Percentiles rank a stretch among this genome's conserved stretches.
Conservation (phyloP, 2,888 invertebrate genomes). For the Pseudolycoriella hygida region DNA sequence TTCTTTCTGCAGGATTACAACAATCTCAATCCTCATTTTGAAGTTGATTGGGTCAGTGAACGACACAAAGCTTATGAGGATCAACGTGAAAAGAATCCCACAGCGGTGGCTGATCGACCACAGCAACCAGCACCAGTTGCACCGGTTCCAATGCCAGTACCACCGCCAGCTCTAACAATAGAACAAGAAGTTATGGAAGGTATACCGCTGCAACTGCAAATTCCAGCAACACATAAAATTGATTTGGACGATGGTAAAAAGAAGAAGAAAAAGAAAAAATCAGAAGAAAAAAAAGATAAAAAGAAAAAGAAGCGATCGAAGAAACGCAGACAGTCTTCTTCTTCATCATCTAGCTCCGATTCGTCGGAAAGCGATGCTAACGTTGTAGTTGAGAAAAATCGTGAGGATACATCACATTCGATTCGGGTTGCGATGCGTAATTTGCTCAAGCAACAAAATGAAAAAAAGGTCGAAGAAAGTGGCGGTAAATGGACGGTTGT, state of each 20-base stretch:
- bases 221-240: constrained; percentile 18
- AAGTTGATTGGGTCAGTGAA: constrained; percentile 71
- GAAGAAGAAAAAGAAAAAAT: constrained; percentile 41
- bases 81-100: constrained; percentile 2
- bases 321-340: constrained; percentile 21
- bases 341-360: constrained; percentile 14
- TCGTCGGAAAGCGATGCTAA: constrained; percentile 12
- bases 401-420: constrained; percentile 35
- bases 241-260: constrained; percentile 33
- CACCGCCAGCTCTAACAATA: neutral
- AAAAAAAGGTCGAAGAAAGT: constrained; percentile 23
- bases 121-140: constrained; percentile 16
- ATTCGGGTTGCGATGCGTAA: constrained; percentile 49
- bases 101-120: constrained; percentile 13
- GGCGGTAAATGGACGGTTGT: constrained; percentile 28
- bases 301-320: constrained; percentile 33
- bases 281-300: constrained; percentile 28
- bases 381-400: constrained; percentile 15
- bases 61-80: constrained; percentile 49
- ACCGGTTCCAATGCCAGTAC: neutral
- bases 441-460: constrained; percentile 28
- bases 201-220: constrained; percentile 12
- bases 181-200: constrained; percentile 13
- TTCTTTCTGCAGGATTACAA: constrained; percentile 45
- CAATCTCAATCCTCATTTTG: constrained; percentile 74